Base-by-base conservation (phyloP, 2,888 invertebrate genomes). In the Ophioninae sp. region DNA sequence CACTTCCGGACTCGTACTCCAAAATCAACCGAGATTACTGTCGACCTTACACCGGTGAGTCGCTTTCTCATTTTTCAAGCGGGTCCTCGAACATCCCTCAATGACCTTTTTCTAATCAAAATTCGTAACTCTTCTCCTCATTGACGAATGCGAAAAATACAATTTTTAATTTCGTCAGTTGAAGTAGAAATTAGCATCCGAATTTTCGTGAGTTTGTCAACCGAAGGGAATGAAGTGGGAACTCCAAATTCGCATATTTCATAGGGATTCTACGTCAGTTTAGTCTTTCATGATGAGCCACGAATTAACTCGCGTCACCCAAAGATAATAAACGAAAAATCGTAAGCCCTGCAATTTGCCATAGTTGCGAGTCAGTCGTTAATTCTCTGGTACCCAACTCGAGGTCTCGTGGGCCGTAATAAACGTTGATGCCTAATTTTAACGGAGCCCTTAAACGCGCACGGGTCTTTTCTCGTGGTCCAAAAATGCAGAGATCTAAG, bases 21-120 rank as follows among this genome's bases (percentile, higher is more conserved):
- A 94, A 94, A 89, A 93, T 94, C 37, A 94, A 94, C 91, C 93
- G 94, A 86, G 94, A 94, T 89, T 94, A 94, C 89, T 94, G 94
- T 70, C 94, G 94, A 87, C 94, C 94, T 73, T 94, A 93, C 87
- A 94, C 94, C 90, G 94, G 94, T 94, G 89, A 93, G 90, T n/a
- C 17, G 37, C 1, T 30, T 30, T 37, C 17, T 39, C 20, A 59
- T 37, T 64, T 21, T 70, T 10, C 6, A 6, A 8, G 13, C 20
- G 10, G 10, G 10, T 20, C 7, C 30, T 20, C 6, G 50, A 7
- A 30, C n/a, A 23, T 13, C 5, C 37, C 17, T n/a, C n/a, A n/a
- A n/a, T n/a, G n/a, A n/a, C n/a, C n/a, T n/a, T n/a, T n/a, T n/a
- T n/a, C n/a, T n/a, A n/a, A n/a, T n/a, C n/a, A n/a, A n/a, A n/a